Base-by-base conservation (phyloP, 2,888 invertebrate genomes). In the Marronus borbonicus region DNA sequence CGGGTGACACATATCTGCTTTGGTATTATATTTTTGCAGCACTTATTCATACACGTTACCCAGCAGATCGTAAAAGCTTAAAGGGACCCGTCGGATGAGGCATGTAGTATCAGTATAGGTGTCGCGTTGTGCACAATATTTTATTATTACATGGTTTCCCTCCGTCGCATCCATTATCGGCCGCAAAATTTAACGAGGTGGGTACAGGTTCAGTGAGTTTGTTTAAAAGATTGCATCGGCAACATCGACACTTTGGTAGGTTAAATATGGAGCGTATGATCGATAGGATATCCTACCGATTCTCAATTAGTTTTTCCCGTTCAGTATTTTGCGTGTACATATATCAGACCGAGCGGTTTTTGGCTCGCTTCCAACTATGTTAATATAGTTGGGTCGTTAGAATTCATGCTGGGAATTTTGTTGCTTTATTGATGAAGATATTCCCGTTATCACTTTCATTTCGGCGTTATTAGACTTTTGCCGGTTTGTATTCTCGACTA, bases 11-110 rank as follows among this genome's bases (percentile, higher is more conserved):
- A 74, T 74, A 74, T 62, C 60, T 74, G 60, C 62, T 60, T 74
- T 49, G 72, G 72, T 74, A 74, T 74, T 74, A 74, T 74, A 74
- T 74, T 74, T 74, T 74, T 74, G 44, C 62, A 74, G 60, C 72
- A 74, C 72, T 74, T 74, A 74, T 74, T 74, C 72, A 74, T 49
- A 60, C 36, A 36, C 58, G 36, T 36, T 68, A 36, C 39, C n/a
- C 58, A 36, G 58, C 58, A 36, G 58, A 4, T 28, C 14, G 55
- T 74, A 44, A 24, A 74, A 60, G 12, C 36, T 24, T 60, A 7
- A 74, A 74, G 72, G 72, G 60, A 58, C n/a, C 44, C 60, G 60
- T 12, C 28, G 60, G 44, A 60, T 44, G 24, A 74, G 60, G 10
- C 24, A 49, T 36, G 5, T 68, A 50, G 68, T 24, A 5, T 20